Conservation (phyloP, 2,113 vertebrate species). For the Neodontobutis hainanensis region DNA sequence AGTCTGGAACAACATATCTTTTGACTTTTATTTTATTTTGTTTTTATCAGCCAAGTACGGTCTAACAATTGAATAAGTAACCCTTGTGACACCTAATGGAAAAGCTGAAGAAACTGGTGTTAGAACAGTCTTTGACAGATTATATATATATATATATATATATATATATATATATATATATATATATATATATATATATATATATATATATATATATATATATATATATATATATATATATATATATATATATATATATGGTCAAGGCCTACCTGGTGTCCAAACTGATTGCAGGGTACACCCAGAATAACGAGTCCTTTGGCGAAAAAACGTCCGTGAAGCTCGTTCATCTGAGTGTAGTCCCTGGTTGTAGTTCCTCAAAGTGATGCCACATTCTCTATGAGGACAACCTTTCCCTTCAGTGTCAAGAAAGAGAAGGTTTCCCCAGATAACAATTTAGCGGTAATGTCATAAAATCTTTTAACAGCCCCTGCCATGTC, state of each 20-base stretch:
- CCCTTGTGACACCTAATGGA: too few relatives aligned
- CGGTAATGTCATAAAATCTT: slow-evolving; percentile 78
- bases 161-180: too few relatives aligned
- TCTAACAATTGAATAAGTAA: too few relatives aligned
- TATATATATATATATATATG: background rate
- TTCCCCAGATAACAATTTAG: slow-evolving; percentile 81
- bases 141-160: background rate
- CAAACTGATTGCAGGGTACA: slow-evolving; percentile 94
- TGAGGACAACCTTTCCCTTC: slow-evolving; percentile 85
- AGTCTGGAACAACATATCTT: too few relatives aligned
- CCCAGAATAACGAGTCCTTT: slow-evolving; percentile 86
- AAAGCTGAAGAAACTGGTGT: background rate
- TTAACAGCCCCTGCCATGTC: slow-evolving; percentile 45
- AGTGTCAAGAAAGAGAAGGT: slow-evolving; percentile 77
- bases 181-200: too few relatives aligned
- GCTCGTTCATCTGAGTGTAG: slow-evolving; percentile 90
- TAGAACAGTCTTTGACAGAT: too few relatives aligned
- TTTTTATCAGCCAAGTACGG: too few relatives aligned
- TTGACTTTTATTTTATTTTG: background rate
- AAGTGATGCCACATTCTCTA: slow-evolving; percentile 92
- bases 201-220: too few relatives aligned
- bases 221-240: too few relatives aligned
- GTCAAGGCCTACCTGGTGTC: slow-evolving; percentile 84
- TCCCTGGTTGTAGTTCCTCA: slow-evolving; percentile 95
- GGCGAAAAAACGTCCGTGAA: slow-evolving; percentile 81